Evolutionary conservation across 2,113 vertebrate species (phyloP).

Genomic region (Amblyornis subalaris): DNA sequence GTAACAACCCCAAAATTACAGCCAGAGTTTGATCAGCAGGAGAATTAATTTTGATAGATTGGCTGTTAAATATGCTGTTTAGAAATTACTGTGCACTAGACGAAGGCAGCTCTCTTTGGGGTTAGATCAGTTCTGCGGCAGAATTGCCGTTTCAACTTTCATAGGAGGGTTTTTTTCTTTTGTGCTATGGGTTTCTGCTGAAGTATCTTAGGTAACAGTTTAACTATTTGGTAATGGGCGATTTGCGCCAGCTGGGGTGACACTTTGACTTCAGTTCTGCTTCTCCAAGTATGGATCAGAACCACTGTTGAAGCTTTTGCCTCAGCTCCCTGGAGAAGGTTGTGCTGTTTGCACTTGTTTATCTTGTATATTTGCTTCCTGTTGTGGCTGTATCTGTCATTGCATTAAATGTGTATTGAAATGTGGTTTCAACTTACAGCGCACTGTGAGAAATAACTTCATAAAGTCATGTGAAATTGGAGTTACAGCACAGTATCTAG

Average conservation of each 20-base stretch:
- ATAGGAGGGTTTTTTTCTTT: background rate
- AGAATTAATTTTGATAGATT: background rate
- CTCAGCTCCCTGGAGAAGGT: background rate
- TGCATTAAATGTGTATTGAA: background rate
- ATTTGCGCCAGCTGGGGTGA: background rate
- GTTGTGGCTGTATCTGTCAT: background rate
- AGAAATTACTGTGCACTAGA: background rate
- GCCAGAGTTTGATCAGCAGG: background rate
- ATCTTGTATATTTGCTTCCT: background rate
- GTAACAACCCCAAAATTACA: background rate
- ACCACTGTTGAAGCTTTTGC: background rate
- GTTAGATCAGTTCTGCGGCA: background rate
- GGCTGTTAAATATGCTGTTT: background rate
- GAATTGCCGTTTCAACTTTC: background rate
- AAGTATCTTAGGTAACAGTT: background rate
- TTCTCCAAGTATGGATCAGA: background rate
- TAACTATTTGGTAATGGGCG: background rate
- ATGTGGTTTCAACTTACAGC: background rate
- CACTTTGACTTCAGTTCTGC: background rate
- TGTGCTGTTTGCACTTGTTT: background rate
- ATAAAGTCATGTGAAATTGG: background rate
- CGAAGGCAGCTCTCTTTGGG: fast-evolving
- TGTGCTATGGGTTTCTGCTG: background rate
- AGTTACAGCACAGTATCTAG: background rate
- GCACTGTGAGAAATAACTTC: background rate